Base-by-base conservation (phyloP, 1,140 invertebrate species). In the Brachionus rotundiformis region DNA sequence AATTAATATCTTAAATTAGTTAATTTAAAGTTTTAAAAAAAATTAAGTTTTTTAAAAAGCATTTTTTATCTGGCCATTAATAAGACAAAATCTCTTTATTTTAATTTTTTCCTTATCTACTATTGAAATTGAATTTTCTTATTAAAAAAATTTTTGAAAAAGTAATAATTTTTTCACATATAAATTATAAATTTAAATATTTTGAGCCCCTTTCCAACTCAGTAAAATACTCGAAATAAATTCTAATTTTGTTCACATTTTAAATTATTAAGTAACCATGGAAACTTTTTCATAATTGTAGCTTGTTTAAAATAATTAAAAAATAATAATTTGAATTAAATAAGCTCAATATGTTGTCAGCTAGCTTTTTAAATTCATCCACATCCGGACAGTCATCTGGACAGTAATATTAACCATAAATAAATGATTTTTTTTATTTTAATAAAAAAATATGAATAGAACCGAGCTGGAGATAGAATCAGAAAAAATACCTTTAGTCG, bases 401-500 rank as follows among this genome's bases (percentile, higher is more conserved):
- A 68, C 8, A 68, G 63, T 68, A 68, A 33, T 36, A 16, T 16
- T 11, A 2, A 8, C 16, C 1, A 33, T 36, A 36, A 33, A 19
- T 68, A 36, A 19, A 1, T 68, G 3, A 19, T 33, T n/a, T 25
- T 5, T 27, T 63, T 13, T 7, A 10, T 63, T 33, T 29, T 3
- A 11, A 27, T 11, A 0, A 63, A 36, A 33, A 39, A 8, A 23
- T 36, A 36, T 6, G 8, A 19, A 0, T 36, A 68, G 63, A 39
- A 36, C 16, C 8, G 68, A 73, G 13, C 25, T 73, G 41, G 39
- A 73, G 11, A 73, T 73, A 19, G 68, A 73, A 54, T 33, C 81
- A 10, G 82, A 83, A 31, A 83, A 84, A 68, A 41, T 85, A 7
- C 84, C 84, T 39, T 80, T 81, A 63, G 76, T 84, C 7, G 84